These are phyloP conservation scores for Zaprionus nigranus DNA, from an alignment of 1,140 invertebrate genomes.

Conservation along the genomic window DNA sequence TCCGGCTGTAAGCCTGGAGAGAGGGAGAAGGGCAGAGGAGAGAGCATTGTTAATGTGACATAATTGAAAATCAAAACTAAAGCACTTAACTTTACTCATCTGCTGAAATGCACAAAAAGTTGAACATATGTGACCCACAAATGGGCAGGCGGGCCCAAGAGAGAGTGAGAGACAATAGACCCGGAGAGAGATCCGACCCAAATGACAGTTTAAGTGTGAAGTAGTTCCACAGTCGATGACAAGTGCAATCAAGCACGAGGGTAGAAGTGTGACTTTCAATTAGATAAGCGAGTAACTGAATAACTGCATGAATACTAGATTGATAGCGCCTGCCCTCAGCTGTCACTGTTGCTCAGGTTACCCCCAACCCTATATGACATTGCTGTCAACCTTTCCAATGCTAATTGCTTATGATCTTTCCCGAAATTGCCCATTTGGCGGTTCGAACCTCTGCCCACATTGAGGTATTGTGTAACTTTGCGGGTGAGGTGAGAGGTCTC, in stretches of 20 bases:
- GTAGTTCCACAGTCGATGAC: slow-evolving; percentile 64
- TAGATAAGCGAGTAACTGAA: slow-evolving; percentile 46
- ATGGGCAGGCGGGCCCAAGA: slow-evolving; percentile 14
- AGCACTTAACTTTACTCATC: slow-evolving; percentile 78
- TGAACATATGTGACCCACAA: slow-evolving; percentile 69
- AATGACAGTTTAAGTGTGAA: slow-evolving; percentile 82
- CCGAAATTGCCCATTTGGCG: slow-evolving; percentile 48
- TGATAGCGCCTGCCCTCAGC: slow-evolving; percentile 46
- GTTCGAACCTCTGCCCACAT: slow-evolving; percentile 54
- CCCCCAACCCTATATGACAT: slow-evolving; percentile 4
- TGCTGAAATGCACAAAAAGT: slow-evolving; percentile 75
- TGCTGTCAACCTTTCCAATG: slow-evolving; percentile 46
- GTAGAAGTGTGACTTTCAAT: slow-evolving; percentile 65
- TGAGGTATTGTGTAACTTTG: slow-evolving; percentile 66
- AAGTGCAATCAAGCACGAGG: slow-evolving; percentile 75
- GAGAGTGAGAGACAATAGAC: slow-evolving; percentile 2
- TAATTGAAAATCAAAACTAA: slow-evolving; percentile 84
- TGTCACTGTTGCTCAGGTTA: slow-evolving; percentile 70
- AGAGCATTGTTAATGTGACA: slow-evolving; percentile 74
- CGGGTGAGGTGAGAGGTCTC: slow-evolving; percentile 18
- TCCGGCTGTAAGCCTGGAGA: slow-evolving; percentile 53
- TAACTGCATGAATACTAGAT: slow-evolving; percentile 40
- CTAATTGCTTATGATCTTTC: slow-evolving; percentile 79
- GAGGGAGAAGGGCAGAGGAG: slow-evolving; percentile 1
- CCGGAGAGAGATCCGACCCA: slow-evolving; percentile 26